Evolutionary conservation across 1,140 invertebrate genomes (phyloP), one percentile per base, ranked within the genome.

Genomic region (Maniola jurtina): DNA sequence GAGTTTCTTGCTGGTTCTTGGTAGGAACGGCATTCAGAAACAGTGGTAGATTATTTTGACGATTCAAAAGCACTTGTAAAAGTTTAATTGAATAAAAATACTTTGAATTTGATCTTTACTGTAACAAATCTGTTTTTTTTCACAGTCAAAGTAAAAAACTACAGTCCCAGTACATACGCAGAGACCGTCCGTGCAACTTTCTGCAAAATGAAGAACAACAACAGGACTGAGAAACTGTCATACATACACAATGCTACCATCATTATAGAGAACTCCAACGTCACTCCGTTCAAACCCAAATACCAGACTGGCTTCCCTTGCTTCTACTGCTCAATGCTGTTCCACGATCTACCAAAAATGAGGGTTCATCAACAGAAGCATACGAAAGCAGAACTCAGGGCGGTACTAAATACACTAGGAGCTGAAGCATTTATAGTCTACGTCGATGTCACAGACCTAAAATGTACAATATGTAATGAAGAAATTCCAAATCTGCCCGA

Each of bases 341-440:
- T 81, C 42, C 77, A 85, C 3, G 75, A 77, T 57, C 14, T 83
- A 8, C 68, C 76, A 0, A 79, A 75, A 59, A 50, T 89, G 1
- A 71, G 50, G 57, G 73, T 80, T 14, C 86, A 89, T 35, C 68
- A 76, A 52, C 55, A 65, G 0, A 50, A 50, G 0, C 54, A 65
- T n/a, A 62, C 84, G 81, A 25, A 77, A 77, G n/a, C 77, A 72
- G 35, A 64, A 16, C 2, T 85, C 0, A 80, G 59, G 38, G 76
- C 71, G 10, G 68, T 83, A 0, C 34, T 88, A 0, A 65, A 56
- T 3, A 75, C 70, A 1, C 79, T 80, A 13, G 80, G 85, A 1
- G 74, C 80, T 0, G 86, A 89, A 57, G 76, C 75, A 36, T 66
- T 89, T 6, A 80, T 86, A 0, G 77, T 89, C 0, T 86, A 89